Conservation (phyloP, 35 echinoderm and acorn worm species). For the Chiridota heheva region DNA sequence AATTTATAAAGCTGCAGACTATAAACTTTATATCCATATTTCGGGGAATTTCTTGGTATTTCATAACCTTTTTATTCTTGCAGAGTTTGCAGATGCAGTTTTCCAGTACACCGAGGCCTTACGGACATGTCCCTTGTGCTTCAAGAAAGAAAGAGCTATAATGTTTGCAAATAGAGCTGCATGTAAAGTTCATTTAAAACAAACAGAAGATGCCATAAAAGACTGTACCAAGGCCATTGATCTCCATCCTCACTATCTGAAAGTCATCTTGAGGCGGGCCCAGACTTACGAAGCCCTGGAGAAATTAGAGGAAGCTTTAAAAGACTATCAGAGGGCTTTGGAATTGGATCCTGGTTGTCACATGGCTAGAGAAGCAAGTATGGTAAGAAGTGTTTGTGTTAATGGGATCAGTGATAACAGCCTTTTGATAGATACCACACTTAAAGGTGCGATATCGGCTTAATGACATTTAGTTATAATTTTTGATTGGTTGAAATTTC, state of each 20-base stretch:
- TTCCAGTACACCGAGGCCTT: constrained; percentile 68
- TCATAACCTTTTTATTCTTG: background rate
- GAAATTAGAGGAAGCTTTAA: constrained; percentile 82
- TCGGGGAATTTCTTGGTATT: background rate
- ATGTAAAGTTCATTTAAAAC: constrained; percentile 55
- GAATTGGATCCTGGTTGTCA: constrained; percentile 80
- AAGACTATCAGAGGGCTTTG: constrained; percentile 79
- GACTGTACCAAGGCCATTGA: constrained; percentile 57
- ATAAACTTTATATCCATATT: background rate
- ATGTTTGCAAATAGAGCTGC: constrained; percentile 98
- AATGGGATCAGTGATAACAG: too few relatives aligned
- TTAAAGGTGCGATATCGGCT: too few relatives aligned
- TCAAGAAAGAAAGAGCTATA: constrained; percentile 88
- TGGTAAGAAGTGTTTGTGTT: constrained; percentile 85
- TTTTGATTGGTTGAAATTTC: too few relatives aligned
- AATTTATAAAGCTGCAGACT: background rate
- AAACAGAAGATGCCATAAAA: constrained; percentile 40
- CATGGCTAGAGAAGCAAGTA: constrained; percentile 77
- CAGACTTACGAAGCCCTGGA: constrained; percentile 82
- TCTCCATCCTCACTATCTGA: constrained; percentile 45
- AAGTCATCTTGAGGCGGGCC: constrained; percentile 72
- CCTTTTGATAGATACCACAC: too few relatives aligned
- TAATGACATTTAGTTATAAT: too few relatives aligned
- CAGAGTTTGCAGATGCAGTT: constrained; percentile 87
- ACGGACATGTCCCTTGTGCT: constrained; percentile 73